Conservation (phyloP, 2,888 invertebrate species). For the Perizoma affinitatum region DNA sequence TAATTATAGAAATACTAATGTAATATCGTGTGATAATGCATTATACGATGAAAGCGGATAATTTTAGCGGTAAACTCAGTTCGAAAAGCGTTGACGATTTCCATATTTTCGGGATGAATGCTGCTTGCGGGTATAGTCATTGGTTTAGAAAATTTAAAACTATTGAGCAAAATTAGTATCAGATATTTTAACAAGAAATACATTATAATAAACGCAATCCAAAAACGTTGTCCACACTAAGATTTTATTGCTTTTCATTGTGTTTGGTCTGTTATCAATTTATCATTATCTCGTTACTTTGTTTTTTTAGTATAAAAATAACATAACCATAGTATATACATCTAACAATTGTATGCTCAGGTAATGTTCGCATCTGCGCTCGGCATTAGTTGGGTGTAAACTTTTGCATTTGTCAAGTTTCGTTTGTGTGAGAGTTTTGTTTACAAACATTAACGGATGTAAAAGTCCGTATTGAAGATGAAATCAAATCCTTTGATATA, state of each 20-base stretch:
- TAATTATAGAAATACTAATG: constrained; percentile 49
- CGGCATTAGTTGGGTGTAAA: no score
- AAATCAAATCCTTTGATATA: no score
- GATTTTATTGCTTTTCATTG: not conserved
- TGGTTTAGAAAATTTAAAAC: constrained; percentile 4
- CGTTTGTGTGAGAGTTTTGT: no score
- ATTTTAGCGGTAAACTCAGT: not conserved
- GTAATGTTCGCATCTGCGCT: not conserved
- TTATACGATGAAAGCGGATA: not conserved
- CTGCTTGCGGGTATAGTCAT: not conserved
- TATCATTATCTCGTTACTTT: not conserved
- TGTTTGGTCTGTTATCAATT: not conserved
- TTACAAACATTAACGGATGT: no score
- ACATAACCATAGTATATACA: constrained; percentile 4
- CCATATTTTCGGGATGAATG: not conserved
- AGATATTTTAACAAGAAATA: not conserved
- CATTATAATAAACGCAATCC: no score
- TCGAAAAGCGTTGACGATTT: not conserved
- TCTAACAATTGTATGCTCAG: not conserved
- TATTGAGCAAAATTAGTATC: constrained; percentile 36
- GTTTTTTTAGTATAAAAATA: constrained; percentile 9
- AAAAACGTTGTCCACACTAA: not conserved
- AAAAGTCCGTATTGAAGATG: no score
- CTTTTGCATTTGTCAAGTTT: no score
- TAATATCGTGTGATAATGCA: constrained; percentile 61